Evolutionary conservation across 64 coral and sea anemone genomes (phyloP).

Genomic region (Acropora tenuis): DNA sequence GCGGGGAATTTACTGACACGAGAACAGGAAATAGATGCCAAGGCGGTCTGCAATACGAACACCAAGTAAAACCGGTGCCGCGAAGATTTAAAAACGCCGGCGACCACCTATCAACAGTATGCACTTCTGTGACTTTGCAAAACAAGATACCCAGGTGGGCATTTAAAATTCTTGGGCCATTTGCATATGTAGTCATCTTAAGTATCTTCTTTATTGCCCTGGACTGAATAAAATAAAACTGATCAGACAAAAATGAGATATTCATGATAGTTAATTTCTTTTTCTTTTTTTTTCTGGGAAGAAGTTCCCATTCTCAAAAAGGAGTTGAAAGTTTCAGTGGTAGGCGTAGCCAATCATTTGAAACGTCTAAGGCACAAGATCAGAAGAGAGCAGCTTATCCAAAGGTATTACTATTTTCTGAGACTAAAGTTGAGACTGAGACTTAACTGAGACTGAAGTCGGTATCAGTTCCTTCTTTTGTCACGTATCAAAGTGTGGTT

Average conservation of each 20-base stretch:
- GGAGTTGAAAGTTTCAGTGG: not conserved
- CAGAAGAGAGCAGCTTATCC: not conserved
- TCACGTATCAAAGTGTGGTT: too few relatives aligned
- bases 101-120: not conserved
- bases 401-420: not conserved
- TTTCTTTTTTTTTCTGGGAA: not conserved
- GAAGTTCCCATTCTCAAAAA: not conserved
- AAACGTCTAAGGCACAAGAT: not conserved
- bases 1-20: not conserved
- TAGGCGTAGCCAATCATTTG: not conserved
- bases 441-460: too few relatives aligned
- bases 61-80: not conserved
- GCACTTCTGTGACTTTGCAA: not conserved
- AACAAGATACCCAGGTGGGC: not conserved
- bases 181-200: too few relatives aligned
- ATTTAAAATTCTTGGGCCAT: not conserved
- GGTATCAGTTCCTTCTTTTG: too few relatives aligned
- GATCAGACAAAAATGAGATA: too few relatives aligned
- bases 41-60: not conserved
- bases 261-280: not conserved
- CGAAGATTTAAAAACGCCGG: not conserved
- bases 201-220: too few relatives aligned
- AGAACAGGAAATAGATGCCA: too few relatives aligned
- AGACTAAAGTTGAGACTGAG: too few relatives aligned
- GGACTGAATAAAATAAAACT: too few relatives aligned